These are phyloP conservation scores for Bradypodion ventrale DNA, from an alignment of 2,797 vertebrate genomes.

Conservation along the genomic window DNA sequence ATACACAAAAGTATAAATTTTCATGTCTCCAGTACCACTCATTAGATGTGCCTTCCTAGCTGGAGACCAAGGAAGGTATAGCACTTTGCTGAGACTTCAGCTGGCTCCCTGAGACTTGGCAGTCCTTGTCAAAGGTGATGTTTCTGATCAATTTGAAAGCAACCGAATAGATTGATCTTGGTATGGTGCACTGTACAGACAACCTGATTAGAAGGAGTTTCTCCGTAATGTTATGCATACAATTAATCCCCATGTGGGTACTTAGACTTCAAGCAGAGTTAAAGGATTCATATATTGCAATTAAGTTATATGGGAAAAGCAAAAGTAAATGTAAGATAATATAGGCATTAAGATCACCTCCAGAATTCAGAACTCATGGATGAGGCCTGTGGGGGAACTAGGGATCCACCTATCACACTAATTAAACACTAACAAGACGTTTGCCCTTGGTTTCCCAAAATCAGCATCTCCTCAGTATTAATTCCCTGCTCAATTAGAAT, in stretches of 20 bases:
- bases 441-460: conserved; percentile 65
- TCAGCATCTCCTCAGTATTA: conserved; percentile 56
- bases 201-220: background rate
- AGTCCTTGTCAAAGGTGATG: background rate
- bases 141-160: background rate
- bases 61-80: no score
- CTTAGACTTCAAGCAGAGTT: conserved; percentile 52
- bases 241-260: conserved; percentile 34
- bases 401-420: conserved; percentile 65
- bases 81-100: no score
- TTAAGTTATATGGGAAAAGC: conserved; percentile 61
- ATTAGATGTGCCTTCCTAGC: no score
- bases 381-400: conserved; percentile 58
- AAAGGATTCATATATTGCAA: conserved; percentile 59
- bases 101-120: background rate
- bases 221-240: background rate
- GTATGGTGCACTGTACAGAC: background rate
- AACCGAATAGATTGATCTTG: background rate
- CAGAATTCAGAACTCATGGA: conserved; percentile 67
- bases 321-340: conserved; percentile 61
- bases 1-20: no score
- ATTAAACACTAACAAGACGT: conserved; percentile 66
- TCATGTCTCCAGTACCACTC: no score
- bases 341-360: conserved; percentile 65
- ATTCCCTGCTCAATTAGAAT: conserved; percentile 40